A percentile compares a stretch with the other conserved stretches of the same genome.
These are phyloP conservation scores for Ridgeia piscesae DNA, from an alignment of 1,140 invertebrate species.

Conservation along the genomic window DNA sequence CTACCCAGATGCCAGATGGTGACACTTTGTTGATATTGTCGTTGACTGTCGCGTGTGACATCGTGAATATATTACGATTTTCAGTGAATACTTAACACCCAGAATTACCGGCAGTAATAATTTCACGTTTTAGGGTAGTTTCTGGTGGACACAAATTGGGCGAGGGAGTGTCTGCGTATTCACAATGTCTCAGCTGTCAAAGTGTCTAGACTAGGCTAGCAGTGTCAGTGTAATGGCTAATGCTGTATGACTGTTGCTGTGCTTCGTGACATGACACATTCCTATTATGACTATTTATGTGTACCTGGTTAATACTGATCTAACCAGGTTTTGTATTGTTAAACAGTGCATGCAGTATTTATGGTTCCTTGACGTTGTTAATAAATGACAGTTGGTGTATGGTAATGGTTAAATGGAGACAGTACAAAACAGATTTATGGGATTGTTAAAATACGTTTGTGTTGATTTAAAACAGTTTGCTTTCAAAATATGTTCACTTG, in stretches of 20 bases:
- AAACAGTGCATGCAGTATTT: neutral
- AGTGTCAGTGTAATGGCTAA: neutral
- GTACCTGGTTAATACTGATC: neutral
- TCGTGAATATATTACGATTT: neutral
- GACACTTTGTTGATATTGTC: neutral
- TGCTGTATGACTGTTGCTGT: too few species aligned
- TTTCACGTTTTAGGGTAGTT: neutral
- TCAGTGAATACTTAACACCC: neutral
- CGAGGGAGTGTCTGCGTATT: neutral
- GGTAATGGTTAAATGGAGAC: neutral
- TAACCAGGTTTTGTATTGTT: neutral
- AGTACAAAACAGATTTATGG: neutral
- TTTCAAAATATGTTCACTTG: neutral
- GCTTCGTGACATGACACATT: neutral
- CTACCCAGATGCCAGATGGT: neutral
- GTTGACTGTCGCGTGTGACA: neutral
- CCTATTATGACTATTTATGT: neutral
- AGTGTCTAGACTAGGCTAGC: neutral
- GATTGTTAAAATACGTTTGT: too few species aligned
- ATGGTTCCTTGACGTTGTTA: neutral
- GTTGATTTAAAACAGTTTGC: neutral
- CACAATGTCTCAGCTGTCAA: neutral
- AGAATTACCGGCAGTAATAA: neutral
- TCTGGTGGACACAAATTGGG: neutral
- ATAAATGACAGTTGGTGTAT: neutral